Percentiles rank a stretch among this genome's conserved stretches.
Evolutionary conservation across 1,140 invertebrate species (phyloP).

Genomic region (Drosophila oshimai): DNA sequence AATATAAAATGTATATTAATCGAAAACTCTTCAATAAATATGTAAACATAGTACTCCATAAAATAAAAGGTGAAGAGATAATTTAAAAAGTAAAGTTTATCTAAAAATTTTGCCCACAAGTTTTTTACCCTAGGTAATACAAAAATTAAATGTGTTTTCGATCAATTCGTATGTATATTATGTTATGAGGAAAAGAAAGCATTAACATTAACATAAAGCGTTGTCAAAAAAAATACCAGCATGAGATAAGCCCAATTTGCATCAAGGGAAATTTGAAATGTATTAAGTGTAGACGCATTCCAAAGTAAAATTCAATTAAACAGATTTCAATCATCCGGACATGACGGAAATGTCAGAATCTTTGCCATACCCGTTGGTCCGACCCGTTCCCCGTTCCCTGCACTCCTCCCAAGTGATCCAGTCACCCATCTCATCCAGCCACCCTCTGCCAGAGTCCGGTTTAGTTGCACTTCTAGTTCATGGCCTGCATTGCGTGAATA

Average conservation of each 20-base stretch:
- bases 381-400: neutral
- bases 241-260: no score
- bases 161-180: no score
- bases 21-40: no score
- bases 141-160: no score
- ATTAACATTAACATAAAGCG: no score
- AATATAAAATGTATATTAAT: no score
- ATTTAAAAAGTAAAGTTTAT: neutral
- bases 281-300: neutral
- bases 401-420: neutral
- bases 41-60: no score
- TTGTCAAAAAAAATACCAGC: no score
- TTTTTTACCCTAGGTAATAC: no score
- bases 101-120: no score
- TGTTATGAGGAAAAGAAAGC: no score
- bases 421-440: neutral
- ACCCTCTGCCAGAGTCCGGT: conserved; percentile 3
- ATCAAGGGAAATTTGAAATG: neutral
- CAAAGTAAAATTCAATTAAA: conserved; percentile 59
- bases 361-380: conserved; percentile 9
- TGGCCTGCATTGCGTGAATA: conserved; percentile 72
- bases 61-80: neutral
- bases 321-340: conserved; percentile 64
- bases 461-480: conserved; percentile 58
- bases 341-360: conserved; percentile 72